Evolutionary conservation across 1,140 invertebrate species (phyloP).

Genomic region (Muscidifurax raptorellus): DNA sequence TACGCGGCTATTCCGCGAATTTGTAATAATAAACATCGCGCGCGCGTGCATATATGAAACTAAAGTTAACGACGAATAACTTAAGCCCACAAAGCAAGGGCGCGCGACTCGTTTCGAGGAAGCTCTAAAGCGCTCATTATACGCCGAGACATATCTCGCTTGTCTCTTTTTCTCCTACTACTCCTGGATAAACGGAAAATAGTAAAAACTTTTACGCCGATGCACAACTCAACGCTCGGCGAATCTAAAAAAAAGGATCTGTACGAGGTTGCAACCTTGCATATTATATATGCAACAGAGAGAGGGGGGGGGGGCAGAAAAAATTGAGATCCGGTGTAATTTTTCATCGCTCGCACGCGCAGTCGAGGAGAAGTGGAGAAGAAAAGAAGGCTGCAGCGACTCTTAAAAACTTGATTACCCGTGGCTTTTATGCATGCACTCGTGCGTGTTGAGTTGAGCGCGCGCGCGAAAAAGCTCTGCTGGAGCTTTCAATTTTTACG

Average conservation of each 20-base stretch:
- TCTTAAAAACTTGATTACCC: slow-evolving; percentile 32
- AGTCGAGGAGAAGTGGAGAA: not conserved
- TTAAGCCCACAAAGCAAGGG: not conserved
- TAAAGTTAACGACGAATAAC: not conserved
- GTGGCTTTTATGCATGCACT: not conserved
- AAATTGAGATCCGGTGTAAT: not conserved
- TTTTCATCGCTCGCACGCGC: not conserved
- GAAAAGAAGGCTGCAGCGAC: not conserved
- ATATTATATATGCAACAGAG: not conserved
- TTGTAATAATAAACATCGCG: not conserved
- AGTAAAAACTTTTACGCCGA: not conserved
- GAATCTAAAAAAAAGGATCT: slow-evolving; percentile 14
- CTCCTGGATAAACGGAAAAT: not conserved
- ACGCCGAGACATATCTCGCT: not conserved
- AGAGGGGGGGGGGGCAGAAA: not conserved
- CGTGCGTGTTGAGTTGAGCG: not conserved
- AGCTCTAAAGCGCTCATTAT: not conserved
- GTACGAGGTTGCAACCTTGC: not conserved
- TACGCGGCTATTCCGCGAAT: not conserved
- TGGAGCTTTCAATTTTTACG: not conserved
- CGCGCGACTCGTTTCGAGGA: not conserved
- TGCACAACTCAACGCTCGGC: slow-evolving; percentile 10
- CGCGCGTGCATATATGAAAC: not conserved
- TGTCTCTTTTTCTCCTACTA: too few species aligned
- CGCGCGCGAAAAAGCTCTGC: not conserved